A percentile compares a stretch with the other conserved stretches of the same genome.
phyloP scores from a whole-genome alignment of 2,888 invertebrate genomes.

The Tenthredo livida region DNA sequence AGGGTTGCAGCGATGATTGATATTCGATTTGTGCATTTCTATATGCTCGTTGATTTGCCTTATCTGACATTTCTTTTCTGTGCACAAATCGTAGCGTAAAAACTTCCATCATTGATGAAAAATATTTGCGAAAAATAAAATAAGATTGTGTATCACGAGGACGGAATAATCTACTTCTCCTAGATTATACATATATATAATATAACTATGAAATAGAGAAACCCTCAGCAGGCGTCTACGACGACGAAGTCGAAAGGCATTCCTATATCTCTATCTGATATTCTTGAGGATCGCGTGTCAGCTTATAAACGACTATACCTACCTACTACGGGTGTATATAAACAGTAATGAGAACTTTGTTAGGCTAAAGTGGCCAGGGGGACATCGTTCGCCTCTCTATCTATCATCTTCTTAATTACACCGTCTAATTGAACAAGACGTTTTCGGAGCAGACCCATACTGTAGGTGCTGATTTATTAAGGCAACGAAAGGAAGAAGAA shows the following conservation, averaged over 20 bases:
- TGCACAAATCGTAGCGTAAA: not conserved
- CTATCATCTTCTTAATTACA: slow-evolving; percentile 63
- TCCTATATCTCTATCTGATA: slow-evolving; percentile 58
- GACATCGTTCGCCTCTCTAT: slow-evolving; percentile 58
- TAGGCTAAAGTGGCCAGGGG: slow-evolving; percentile 61
- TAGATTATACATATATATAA: not conserved
- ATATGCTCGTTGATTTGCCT: not conserved
- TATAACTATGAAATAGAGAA: not conserved
- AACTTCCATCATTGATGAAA: not conserved
- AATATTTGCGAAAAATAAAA: not conserved
- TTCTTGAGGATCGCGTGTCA: slow-evolving; percentile 66
- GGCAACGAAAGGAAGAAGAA: not conserved
- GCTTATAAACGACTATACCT: slow-evolving; percentile 65
- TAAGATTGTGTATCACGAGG: not conserved
- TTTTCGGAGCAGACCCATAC: not conserved
- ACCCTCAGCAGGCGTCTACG: slow-evolving; percentile 14
- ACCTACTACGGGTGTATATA: slow-evolving; percentile 55
- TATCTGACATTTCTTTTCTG: not conserved
- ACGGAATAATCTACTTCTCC: not conserved
- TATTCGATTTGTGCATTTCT: no score
- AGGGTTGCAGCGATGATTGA: no score
- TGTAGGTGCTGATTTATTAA: slow-evolving; percentile 22
- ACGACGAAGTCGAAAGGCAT: slow-evolving; percentile 7
- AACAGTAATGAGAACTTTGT: slow-evolving; percentile 63
- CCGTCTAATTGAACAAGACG: slow-evolving; percentile 54